phyloP scores from a whole-genome alignment of 1,140 invertebrate species.

The Oncopodura yosiiana region DNA sequence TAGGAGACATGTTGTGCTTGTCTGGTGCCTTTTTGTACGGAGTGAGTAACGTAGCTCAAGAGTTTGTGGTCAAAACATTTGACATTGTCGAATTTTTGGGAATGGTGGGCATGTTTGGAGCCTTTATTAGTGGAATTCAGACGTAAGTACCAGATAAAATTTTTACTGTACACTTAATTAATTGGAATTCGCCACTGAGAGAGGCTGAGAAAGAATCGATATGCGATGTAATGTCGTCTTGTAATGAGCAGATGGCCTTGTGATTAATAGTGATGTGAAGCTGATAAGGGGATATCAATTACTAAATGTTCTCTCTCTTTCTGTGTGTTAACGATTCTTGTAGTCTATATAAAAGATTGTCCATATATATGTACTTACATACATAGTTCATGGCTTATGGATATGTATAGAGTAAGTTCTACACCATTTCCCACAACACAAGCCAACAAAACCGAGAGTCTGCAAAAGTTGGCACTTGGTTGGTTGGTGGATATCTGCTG shows the following conservation, averaged over 20 bases:
- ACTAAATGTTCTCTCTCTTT: neutral
- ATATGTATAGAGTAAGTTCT: too few species aligned
- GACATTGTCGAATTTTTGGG: constrained; percentile 68
- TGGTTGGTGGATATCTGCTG: too few species aligned
- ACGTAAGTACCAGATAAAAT: constrained; percentile 50
- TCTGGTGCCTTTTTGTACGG: constrained; percentile 71
- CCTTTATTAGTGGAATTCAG: constrained; percentile 65
- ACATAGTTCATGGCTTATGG: too few species aligned
- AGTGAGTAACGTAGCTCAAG: constrained; percentile 69
- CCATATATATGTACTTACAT: too few species aligned
- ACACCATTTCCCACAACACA: too few species aligned
- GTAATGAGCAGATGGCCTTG: neutral
- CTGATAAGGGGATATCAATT: too few species aligned
- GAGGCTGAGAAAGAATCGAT: neutral
- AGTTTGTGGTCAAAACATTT: constrained; percentile 68
- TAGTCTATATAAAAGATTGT: too few species aligned
- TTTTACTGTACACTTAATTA: neutral
- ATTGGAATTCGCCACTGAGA: neutral
- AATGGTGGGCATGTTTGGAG: constrained; percentile 72
- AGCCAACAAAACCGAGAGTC: too few species aligned
- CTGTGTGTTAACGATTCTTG: neutral
- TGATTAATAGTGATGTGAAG: too few species aligned
- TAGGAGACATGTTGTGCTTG: constrained; percentile 74
- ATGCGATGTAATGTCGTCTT: too few species aligned
- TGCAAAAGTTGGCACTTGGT: too few species aligned